Conservation (phyloP, 1,140 invertebrate species). For the Hirudo medicinalis region DNA sequence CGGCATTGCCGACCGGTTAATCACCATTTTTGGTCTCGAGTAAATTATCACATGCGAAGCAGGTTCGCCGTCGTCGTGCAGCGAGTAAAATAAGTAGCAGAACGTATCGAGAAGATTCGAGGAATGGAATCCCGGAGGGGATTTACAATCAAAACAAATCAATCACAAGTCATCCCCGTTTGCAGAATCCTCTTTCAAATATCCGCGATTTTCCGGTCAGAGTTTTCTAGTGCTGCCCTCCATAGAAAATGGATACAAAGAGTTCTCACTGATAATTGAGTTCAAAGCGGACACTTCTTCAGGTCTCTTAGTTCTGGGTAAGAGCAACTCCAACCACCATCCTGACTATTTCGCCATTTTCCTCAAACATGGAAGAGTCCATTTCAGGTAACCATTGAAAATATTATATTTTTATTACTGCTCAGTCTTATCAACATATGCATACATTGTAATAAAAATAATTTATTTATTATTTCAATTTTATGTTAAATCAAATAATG, state of each 20-base stretch:
- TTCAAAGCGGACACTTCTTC: background rate
- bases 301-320: background rate
- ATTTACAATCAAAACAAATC: too few relatives aligned
- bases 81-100: too few relatives aligned
- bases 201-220: slow-evolving; percentile 1
- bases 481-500: background rate
- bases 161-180: too few relatives aligned
- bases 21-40: too few relatives aligned
- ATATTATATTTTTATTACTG: background rate
- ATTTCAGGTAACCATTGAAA: background rate
- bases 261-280: background rate
- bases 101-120: too few relatives aligned
- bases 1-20: too few relatives aligned
- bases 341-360: slow-evolving; percentile 3
- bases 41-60: too few relatives aligned
- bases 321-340: background rate
- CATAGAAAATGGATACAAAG: slow-evolving; percentile 7
- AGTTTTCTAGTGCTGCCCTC: background rate
- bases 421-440: background rate
- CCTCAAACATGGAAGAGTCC: background rate
- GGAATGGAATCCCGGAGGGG: too few relatives aligned
- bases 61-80: too few relatives aligned
- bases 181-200: background rate
- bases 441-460: background rate
- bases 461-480: background rate